These are phyloP conservation scores for Drosophila kanapiae DNA, from an alignment of 1,140 invertebrate species.

Conservation along the genomic window DNA sequence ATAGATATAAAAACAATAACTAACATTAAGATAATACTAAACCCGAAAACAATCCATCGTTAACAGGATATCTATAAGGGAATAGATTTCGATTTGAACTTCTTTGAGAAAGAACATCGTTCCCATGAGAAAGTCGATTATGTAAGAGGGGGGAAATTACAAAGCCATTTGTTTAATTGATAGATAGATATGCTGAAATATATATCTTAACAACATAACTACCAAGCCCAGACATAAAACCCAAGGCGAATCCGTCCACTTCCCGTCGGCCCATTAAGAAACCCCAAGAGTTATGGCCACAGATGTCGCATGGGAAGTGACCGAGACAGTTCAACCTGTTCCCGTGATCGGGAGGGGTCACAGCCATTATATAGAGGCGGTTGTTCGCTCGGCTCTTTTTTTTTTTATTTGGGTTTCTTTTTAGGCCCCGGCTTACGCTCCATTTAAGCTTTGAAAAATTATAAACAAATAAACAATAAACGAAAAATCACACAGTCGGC, in stretches of 20 bases:
- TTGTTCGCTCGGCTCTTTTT: no score
- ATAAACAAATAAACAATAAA: conserved; percentile 72
- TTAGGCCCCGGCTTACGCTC: conserved; percentile 48
- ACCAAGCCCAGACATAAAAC: conserved; percentile 18
- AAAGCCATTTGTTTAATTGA: conserved; percentile 32
- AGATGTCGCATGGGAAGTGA: conserved; percentile 27
- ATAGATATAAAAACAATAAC: neutral
- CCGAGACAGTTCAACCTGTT: conserved; percentile 29
- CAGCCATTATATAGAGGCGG: no score
- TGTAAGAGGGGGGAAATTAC: neutral
- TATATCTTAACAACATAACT: conserved; percentile 41
- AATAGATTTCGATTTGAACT: neutral
- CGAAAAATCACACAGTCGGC: conserved; percentile 69
- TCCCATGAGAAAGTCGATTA: conserved; percentile 10
- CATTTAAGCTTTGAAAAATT: conserved; percentile 82
- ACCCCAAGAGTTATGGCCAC: conserved; percentile 34
- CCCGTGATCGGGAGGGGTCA: neutral
- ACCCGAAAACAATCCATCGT: neutral
- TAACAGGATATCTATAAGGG: neutral
- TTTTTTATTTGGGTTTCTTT: conserved; percentile 23
- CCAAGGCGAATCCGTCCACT: conserved; percentile 13
- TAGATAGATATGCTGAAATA: conserved; percentile 25
- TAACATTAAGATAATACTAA: neutral
- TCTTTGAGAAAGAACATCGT: conserved; percentile 12
- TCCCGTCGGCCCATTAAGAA: neutral